phyloP scores from a whole-genome alignment of 2,888 invertebrate species.

The Clanis bilineata region DNA sequence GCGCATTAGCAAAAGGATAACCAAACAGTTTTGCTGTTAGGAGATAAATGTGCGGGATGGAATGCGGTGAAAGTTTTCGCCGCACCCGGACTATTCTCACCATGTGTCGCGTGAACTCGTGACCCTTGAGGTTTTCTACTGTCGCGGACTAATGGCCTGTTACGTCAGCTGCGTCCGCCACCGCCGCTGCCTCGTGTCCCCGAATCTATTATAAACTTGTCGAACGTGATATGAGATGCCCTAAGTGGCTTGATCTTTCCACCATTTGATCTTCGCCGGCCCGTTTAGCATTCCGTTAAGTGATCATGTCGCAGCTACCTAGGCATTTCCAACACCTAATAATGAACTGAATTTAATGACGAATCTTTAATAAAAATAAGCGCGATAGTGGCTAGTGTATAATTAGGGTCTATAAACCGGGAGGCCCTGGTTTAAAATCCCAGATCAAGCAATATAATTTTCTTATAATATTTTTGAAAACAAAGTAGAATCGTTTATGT shows the following conservation, averaged over 20 bases:
- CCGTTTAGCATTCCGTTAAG: not conserved
- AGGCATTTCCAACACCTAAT: too few species aligned
- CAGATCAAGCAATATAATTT: too few species aligned
- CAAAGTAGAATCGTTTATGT: too few species aligned
- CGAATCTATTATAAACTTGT: slow-evolving; percentile 52
- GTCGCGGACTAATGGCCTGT: slow-evolving; percentile 64
- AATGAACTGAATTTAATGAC: too few species aligned
- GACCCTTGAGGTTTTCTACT: slow-evolving; percentile 68
- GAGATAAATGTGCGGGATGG: slow-evolving; percentile 68
- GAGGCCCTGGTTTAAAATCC: too few species aligned
- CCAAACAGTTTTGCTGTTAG: slow-evolving; percentile 53
- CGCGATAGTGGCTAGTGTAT: too few species aligned
- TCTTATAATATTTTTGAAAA: too few species aligned
- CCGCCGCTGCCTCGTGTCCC: too few species aligned
- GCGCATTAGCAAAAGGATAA: slow-evolving; percentile 37
- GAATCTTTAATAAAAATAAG: too few species aligned
- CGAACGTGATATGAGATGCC: slow-evolving; percentile 22
- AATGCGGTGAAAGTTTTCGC: slow-evolving; percentile 61
- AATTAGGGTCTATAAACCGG: too few species aligned
- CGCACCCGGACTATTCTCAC: slow-evolving; percentile 61
- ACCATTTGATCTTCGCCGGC: not conserved
- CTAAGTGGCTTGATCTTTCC: slow-evolving; percentile 9
- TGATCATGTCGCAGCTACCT: too few species aligned
- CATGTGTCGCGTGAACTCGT: slow-evolving; percentile 66
- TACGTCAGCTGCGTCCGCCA: slow-evolving; percentile 51